Evolutionary conservation across 2,113 vertebrate genomes (phyloP), one percentile per base, ranked within the genome.

Genomic region (Maccullochella peelii): DNA sequence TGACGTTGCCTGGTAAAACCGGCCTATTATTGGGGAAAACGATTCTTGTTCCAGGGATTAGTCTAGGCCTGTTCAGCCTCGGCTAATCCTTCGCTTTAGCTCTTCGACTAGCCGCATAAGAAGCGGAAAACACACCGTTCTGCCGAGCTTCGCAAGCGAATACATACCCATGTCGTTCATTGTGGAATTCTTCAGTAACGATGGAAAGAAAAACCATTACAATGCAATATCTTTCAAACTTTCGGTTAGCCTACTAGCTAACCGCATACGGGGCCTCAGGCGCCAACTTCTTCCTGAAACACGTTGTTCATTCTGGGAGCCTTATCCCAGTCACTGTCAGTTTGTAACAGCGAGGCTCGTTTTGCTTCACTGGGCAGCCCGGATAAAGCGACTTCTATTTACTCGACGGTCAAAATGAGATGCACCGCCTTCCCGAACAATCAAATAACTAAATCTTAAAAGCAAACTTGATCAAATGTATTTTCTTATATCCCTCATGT

Each of bases 211-310:
- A 77, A 76, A 12, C 27, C 25, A 36, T 71, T 42, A 87, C 27
- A 77, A 0, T 1, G 10, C 10, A 6, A 9, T 55, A 57, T 71
- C 27, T 59, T 74, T 73, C 87, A 90, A 90, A 61, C 55, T 88
- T 78, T 75, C 50, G 4, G 79, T 76, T 91, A 92, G 86, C 86
- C 58, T 73, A 21, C 57, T 79, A 85, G 90, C 92, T 89, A 89
- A 72, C 75, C 2, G 50, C 57, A 58, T 74, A 75, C 25, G 36
- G 25, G 70, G 88, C 89, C 89, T 82, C 79, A 89, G 92, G 94
- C 91, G 90, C 94, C 93, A 94, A 94, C 94, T 94, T 94, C 92
- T 94, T 94, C 94, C 94, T 94, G 94, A 92, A 94, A 90, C 92
- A 81, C 86, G 65, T 61, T 78, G 74, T 65, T 85, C 88, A 75